Base-by-base conservation (phyloP, 2,888 invertebrate species). In the Epinotia bilunana region DNA sequence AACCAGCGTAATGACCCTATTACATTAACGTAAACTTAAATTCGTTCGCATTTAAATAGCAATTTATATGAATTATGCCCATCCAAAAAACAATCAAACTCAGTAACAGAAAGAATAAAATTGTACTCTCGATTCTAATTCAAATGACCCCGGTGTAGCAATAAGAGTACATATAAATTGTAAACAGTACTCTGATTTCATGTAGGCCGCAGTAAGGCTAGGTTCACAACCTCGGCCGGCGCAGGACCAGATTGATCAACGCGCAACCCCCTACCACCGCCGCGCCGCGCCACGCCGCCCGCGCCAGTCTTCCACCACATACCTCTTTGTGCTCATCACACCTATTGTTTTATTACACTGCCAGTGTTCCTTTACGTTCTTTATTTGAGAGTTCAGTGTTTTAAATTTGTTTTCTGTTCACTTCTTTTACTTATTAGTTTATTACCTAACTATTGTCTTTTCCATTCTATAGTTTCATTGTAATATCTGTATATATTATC, bases 371-470 rank as follows among this genome's bases (percentile, higher is more conserved):
- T 28, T 65, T 71, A 33, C 33, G 20, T 53, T 71, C 69, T 28
- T 73, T 76, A 76, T 77, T 81, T 81, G 76, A 85, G 84, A 87
- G 83, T 86, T 87, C 83, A 86, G 85, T 85, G 82, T 84, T 81
- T 49, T 63, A 49, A 28, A 46, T 72, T 76, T 74, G 33, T 72
- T 64, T 78, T 74, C 60, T 76, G 61, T 76, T 49, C 20, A 18
- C 68, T 72, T 75, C 63, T 60, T 55, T 49, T 39, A 16, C 1
- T 73, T 67, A 60, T 72, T 39, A 69, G 11, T 0, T 74, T 67
- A 60, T 72, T 39, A 65, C 72, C 67, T 28, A 28, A 28, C 23
- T 68, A 65, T 12, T 62, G 68, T 70, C 64, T 65, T 49, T 28
- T 78, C 73, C 72, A 16, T 69, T 61, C 23, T 72, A 76, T 80